phyloP scores from a whole-genome alignment of 2,113 vertebrate species.

The Paraplagusia blochii region DNA sequence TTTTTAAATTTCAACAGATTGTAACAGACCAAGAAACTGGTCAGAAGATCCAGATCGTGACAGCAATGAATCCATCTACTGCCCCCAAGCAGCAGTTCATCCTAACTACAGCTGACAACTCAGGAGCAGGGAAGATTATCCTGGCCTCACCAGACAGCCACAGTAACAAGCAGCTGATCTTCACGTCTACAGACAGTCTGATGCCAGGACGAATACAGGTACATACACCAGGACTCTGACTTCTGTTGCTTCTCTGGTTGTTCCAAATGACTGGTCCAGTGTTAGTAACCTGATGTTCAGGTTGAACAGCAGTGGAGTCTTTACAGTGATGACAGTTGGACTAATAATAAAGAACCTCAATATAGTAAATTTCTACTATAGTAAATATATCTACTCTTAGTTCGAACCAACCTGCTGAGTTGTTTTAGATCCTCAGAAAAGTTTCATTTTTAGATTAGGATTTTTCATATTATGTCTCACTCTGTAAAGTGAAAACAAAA shows the following conservation, averaged over 20 bases:
- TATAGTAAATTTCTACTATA: no score
- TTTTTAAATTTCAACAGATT: conserved; percentile 87
- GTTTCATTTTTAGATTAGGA: no score
- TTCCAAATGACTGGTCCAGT: no score
- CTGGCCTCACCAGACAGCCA: conserved; percentile 87
- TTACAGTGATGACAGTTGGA: no score
- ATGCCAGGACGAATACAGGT: conserved; percentile 96
- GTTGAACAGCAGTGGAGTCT: no score
- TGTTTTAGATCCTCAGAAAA: no score
- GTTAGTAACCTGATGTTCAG: no score
- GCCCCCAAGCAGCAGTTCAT: conserved; percentile 94
- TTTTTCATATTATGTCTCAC: no score
- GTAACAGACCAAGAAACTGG: conserved; percentile 96
- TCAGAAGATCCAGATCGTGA: conserved; percentile 98
- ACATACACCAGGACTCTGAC: conserved; percentile 52
- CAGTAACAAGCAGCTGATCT: conserved; percentile 93
- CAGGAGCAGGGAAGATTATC: conserved; percentile 91
- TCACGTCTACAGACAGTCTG: conserved; percentile 89
- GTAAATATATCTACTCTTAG: no score
- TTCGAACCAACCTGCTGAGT: no score
- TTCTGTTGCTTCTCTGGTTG: no score
- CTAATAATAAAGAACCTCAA: no score
- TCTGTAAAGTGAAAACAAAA: neutral
- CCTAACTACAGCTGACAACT: conserved; percentile 90
- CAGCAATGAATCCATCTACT: conserved; percentile 87